phyloP scores from a whole-genome alignment of 2,888 invertebrate species.

The Tribolium freemani region DNA sequence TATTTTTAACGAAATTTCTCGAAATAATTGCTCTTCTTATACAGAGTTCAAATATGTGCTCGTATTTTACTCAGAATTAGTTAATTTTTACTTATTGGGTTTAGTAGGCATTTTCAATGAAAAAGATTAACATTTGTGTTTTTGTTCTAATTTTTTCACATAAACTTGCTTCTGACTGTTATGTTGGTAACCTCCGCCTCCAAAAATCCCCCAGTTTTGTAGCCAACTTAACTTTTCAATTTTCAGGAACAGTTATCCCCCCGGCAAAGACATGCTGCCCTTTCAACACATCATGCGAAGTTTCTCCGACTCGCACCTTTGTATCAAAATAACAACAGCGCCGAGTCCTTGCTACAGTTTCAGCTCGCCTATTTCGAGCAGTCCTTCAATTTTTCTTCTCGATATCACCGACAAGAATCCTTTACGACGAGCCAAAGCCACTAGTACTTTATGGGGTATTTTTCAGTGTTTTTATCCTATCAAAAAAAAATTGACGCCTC shows the following conservation, averaged over 20 bases:
- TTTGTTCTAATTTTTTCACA: too few species aligned
- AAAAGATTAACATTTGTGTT: too few species aligned
- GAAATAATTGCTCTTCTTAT: too few species aligned
- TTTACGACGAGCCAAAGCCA: constrained; percentile 72
- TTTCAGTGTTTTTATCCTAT: not conserved
- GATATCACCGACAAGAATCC: constrained; percentile 76
- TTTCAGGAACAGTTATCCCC: constrained; percentile 79
- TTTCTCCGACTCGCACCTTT: constrained; percentile 82
- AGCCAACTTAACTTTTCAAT: too few species aligned
- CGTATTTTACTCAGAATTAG: too few species aligned
- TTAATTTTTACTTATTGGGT: too few species aligned
- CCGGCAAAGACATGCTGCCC: constrained; percentile 77
- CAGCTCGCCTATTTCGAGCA: constrained; percentile 73
- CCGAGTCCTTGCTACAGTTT: constrained; percentile 72
- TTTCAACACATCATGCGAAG: constrained; percentile 83
- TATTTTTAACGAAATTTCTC: too few species aligned
- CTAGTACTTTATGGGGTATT: constrained; percentile 67
- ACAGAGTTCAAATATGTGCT: too few species aligned
- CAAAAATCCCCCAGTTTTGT: too few species aligned
- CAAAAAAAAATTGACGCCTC: not conserved
- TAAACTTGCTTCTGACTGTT: too few species aligned
- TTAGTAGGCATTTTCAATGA: too few species aligned
- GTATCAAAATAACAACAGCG: constrained; percentile 77
- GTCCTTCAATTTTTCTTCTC: constrained; percentile 73
- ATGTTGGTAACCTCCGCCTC: too few species aligned